Conservation (phyloP, 2,797 vertebrate species). For the Peromyscus aztecus region DNA sequence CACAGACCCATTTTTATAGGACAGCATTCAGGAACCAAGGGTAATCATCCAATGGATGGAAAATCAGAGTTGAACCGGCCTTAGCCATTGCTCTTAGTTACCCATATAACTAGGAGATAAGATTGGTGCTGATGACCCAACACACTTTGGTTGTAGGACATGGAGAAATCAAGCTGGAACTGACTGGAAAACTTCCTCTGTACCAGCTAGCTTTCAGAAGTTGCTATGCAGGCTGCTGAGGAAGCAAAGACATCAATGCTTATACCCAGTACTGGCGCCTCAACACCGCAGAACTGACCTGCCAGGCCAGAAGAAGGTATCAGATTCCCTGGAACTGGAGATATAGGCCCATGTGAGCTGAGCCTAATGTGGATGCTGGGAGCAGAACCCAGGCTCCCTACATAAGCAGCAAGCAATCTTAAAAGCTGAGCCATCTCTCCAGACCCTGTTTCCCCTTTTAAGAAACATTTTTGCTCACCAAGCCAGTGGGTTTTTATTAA, state of each 20-base stretch:
- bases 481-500: constrained; percentile 19
- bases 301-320: neutral
- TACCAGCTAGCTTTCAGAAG: neutral
- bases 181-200: neutral
- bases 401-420: neutral
- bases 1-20: neutral
- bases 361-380: neutral
- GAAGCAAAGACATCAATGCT: neutral
- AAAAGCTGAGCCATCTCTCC: neutral
- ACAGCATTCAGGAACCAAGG: neutral
- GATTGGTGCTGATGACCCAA: neutral
- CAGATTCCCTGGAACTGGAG: neutral
- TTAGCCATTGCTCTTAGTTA: neutral
- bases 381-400: neutral
- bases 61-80: neutral
- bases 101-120: neutral
- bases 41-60: neutral
- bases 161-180: neutral
- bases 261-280: no score
- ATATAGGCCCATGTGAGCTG: neutral
- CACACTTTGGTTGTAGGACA: neutral
- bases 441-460: neutral
- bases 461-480: neutral
- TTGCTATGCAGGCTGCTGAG: neutral
- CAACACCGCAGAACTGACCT: neutral